Evolutionary conservation across 2,888 invertebrate genomes (phyloP), one percentile per base, ranked within the genome.

Genomic region (Cecidostiba fungosa): DNA sequence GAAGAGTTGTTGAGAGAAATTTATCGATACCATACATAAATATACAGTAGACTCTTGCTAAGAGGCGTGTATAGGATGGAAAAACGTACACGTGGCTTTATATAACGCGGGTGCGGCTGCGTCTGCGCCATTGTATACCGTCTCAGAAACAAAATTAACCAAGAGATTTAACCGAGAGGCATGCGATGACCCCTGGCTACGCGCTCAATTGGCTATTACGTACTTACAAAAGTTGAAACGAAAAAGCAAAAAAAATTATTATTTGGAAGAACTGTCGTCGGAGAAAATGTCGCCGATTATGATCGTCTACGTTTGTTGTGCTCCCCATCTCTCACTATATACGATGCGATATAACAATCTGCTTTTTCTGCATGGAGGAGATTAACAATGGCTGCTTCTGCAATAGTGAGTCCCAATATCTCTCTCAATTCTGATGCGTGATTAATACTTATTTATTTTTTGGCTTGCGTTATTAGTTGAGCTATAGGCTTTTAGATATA

Each of bases 21-120:
- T n/a, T 59, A n/a, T 5, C 54, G 19, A 59, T n/a, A n/a, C n/a
- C n/a, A n/a, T n/a, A n/a, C n/a, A n/a, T 59, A 72, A 8, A n/a
- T 50, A 74, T 86, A 80, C 85, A 86, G 85, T 86, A 86, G 82
- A 86, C 70, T 78, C 79, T 86, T 83, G 79, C 85, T 85, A 85
- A 82, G 78, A 70, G 59, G 16, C 29, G 66, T 59, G 54, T 19
- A 8, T 59, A 59, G 3, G 3, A 23, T n/a, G 39, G 50, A 66
- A 19, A 26, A 50, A 47, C 4, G 29, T 43, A 12, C 26, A 62
- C 29, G 16, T 69, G 69, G 32, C 32, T 32, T 74, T 77, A 43
- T n/a, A 10, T 43, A 39, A 77, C 23, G 19, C 54, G 50, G 36
- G 54, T 50, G 26, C 47, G 47, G 54, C 47, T 74, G 36, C 54